A percentile compares a stretch with the other conserved stretches of the same genome.
phyloP scores from a whole-genome alignment of 2,888 invertebrate species.

The Campoletis raptor region DNA sequence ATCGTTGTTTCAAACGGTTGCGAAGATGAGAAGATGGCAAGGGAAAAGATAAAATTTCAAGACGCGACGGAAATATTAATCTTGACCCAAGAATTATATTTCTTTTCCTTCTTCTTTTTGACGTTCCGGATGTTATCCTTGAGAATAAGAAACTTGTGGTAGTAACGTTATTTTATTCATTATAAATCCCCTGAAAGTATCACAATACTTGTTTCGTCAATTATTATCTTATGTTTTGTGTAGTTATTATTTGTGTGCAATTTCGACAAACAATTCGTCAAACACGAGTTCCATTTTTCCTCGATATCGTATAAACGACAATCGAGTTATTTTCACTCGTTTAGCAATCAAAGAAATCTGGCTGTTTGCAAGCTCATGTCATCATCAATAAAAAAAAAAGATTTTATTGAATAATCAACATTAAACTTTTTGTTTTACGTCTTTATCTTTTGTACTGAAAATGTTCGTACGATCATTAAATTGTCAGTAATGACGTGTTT shows the following conservation, averaged over 20 bases:
- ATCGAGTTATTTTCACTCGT: background rate
- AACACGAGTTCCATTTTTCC: background rate
- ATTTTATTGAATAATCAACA: background rate
- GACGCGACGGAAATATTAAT: conserved; percentile 26
- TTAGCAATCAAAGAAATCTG: background rate
- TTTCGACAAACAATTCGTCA: background rate
- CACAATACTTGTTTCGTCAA: conserved; percentile 46
- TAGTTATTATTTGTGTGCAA: conserved; percentile 19
- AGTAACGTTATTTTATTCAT: conserved; percentile 21
- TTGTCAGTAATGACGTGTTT: background rate
- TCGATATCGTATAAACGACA: background rate
- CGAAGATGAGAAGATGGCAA: conserved; percentile 11
- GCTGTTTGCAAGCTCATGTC: background rate
- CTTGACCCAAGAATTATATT: conserved; percentile 25
- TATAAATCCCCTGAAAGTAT: conserved; percentile 10
- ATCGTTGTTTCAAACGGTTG: conserved; percentile 36
- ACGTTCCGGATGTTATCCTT: conserved; percentile 13
- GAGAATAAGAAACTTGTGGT: background rate
- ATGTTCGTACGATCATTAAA: background rate
- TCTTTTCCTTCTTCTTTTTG: background rate
- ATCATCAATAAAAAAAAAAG: background rate
- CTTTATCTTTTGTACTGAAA: background rate
- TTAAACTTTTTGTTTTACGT: background rate
- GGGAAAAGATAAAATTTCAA: background rate
- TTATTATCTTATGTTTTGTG: conserved; percentile 5